Base-by-base conservation (phyloP, 2,797 vertebrate species). In the Antrozous pallidus region DNA sequence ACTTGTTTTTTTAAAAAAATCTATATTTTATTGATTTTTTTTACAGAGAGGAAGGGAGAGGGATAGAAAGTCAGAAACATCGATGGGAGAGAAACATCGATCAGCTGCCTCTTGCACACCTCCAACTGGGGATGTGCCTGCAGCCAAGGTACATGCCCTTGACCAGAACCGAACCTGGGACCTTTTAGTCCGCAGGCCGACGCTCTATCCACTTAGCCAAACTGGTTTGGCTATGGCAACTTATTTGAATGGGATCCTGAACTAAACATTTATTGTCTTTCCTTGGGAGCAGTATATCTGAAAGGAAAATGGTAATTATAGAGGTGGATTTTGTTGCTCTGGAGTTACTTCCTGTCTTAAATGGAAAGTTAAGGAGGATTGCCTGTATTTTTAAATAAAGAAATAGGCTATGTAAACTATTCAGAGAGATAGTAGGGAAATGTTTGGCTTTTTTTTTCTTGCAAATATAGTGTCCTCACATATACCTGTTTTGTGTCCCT, bases 291-390 rank as follows among this genome's bases (percentile, higher is more conserved):
- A 77, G 79, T 56, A 42, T 20, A 70, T 93, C 4, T 31, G 65
- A 56, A 88, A 84, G 75, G 38, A 92, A 65, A 77, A 12, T 88
- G 78, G 82, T 87, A 65, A 96, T 93, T 89, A 90, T 63, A 92
- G 86, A 97, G 95, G 82, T 88, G 95, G 93, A 96, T 98, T 97
- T 96, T 97, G 91, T 96, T 97, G 93, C 22, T 4, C 85, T 96
- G 81, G 78, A 67, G 18, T 95, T 89, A 91, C 93, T 95, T 95
- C 10, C 65, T 88, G n/a, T 92, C 94, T 95, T 81, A 67, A 91
- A 81, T 51, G 42, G 16, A 74, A 22, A 94, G 86, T 96, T 92
- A 96, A 88, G 92, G 88, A 95, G 86, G 84, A 73, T 94, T 91
- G 91, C 38, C 73, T 82, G 28, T 83, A 97, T 80, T 97, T 96